Evolutionary conservation across 2,888 invertebrate species (phyloP).

Genomic region (Rhagonycha lutea): DNA sequence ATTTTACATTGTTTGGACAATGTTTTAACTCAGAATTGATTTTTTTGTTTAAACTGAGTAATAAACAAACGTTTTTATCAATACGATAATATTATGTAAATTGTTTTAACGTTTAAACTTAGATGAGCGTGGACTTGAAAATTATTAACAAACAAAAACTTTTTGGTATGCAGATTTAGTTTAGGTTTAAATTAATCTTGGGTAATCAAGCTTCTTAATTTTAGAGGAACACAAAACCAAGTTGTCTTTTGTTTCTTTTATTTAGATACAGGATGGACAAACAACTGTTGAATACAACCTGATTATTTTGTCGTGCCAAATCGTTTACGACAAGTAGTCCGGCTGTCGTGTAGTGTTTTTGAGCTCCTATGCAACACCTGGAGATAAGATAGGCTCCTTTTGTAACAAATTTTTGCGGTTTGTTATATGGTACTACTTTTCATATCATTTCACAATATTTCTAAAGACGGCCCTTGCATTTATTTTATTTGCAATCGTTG

Average conservation of each 20-base stretch:
- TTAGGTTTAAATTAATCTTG: conserved; percentile 12
- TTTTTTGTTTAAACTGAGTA: not conserved
- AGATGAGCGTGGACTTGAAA: conserved; percentile 1
- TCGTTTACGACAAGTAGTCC: too few species aligned
- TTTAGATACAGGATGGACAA: not conserved
- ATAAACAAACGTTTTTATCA: not conserved
- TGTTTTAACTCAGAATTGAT: not conserved
- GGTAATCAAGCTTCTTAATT: conserved; percentile 14
- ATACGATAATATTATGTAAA: not conserved
- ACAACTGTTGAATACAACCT: too few species aligned
- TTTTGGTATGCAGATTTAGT: conserved; percentile 17
- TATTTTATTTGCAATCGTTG: too few species aligned
- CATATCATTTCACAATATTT: too few species aligned
- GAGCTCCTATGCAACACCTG: too few species aligned
- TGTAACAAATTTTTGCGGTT: too few species aligned
- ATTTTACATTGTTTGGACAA: not conserved
- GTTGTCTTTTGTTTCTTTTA: not conserved
- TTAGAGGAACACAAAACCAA: conserved; percentile 2
- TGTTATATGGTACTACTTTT: too few species aligned
- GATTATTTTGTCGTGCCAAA: too few species aligned
- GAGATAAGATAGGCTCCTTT: too few species aligned
- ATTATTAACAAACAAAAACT: not conserved
- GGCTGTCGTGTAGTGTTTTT: too few species aligned
- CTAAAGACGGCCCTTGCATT: too few species aligned
- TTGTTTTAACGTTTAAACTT: not conserved